Evolutionary conservation across 1,140 invertebrate genomes (phyloP), one percentile per base, ranked within the genome.

Genomic region (Heliconius nattereri): DNA sequence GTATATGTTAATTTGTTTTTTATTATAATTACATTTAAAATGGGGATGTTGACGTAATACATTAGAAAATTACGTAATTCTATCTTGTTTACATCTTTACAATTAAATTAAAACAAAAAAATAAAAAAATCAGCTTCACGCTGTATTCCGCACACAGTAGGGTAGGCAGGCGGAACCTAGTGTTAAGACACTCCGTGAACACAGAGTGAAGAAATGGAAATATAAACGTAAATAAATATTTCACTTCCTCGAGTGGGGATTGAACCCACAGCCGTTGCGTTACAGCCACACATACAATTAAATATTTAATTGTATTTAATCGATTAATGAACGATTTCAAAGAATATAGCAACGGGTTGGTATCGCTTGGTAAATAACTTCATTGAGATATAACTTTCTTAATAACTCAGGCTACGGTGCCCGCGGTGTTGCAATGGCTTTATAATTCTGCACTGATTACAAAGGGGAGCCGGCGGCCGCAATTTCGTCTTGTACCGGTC

Each of bases 361-460:
- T 74, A 81, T 73, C 73, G 83, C 73, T 81, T 75, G 79, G 81
- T 76, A 76, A 80, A 82, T 82, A 84, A 80, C 81, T 84, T 85
- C 88, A 91, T 91, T 88, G 87, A 91, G 87, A 90, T 89, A 90
- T 86, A 90, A 91, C 86, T 90, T 88, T 86, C 82, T 87, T 88
- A 91, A 88, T 87, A 91, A 87, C 88, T 86, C 84, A 81, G 81
- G 78, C 78, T 85, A 83, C 86, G 84, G 85, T 87, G 83, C 91
- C 89, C 83, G 91, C 91, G 90, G 92, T 92, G 90, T 86, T 90
- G 87, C 87, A 91, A 89, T 88, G 89, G 89, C 88, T 92, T 93
- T 94, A 93, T 93, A 93, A 94, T 94, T 92, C 90, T 91, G 90
- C 87, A 90, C 90, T 94, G 92, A 94, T 94, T 94, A 94, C 91